Conservation (phyloP, 2,797 vertebrate genomes). For the Acipenser transmontanus region DNA sequence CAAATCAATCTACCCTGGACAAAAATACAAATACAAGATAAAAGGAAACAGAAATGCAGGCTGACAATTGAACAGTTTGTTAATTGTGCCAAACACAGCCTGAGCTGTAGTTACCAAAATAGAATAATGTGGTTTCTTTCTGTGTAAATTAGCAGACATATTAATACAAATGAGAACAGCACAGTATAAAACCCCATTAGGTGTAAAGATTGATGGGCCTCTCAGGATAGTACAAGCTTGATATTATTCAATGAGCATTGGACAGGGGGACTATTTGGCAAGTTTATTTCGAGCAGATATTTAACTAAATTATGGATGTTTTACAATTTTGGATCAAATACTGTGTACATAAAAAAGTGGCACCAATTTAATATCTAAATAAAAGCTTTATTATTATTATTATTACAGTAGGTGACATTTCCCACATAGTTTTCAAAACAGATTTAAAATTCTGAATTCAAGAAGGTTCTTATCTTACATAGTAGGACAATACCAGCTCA, state of each 20-base stretch:
- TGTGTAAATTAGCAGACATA: conserved; percentile 15
- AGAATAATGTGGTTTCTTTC: conserved; percentile 12
- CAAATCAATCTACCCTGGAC: not conserved
- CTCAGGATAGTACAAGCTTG: conserved; percentile 16
- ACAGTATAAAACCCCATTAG: conserved; percentile 12
- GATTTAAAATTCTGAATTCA: not conserved
- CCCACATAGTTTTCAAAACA: not conserved
- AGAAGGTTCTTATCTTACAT: not conserved
- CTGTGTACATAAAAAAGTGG: not conserved
- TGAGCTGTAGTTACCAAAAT: conserved; percentile 9
- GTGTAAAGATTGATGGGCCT: conserved; percentile 14
- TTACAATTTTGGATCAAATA: not conserved
- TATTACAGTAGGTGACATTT: no score
- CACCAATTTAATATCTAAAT: no score
- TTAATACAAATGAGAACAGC: conserved; percentile 16
- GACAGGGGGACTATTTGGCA: conserved; percentile 3
- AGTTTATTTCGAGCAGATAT: not conserved
- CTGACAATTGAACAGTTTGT: conserved; percentile 5
- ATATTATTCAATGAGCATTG: conserved; percentile 16
- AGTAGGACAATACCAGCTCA: not conserved
- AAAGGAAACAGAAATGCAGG: conserved; percentile 4
- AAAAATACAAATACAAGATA: conserved; percentile 4
- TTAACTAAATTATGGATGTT: not conserved
- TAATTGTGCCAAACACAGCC: conserved; percentile 1
- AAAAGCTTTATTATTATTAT: no score